phyloP scores from a whole-genome alignment of 2,113 vertebrate genomes.

The Ramphastos sulfuratus region DNA sequence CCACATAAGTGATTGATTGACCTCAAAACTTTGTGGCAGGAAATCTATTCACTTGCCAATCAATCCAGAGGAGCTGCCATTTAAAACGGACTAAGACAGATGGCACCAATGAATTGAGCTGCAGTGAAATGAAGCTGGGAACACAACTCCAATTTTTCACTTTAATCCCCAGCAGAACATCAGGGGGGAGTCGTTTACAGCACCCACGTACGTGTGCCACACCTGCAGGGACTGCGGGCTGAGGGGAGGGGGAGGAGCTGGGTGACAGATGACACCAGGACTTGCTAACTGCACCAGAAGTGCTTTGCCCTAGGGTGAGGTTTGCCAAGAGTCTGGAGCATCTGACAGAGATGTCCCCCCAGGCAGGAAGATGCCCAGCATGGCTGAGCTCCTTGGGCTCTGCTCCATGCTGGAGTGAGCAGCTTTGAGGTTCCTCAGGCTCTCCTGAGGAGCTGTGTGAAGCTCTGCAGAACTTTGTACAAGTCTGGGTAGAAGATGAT shows the following conservation, averaged over 20 bases:
- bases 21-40: constrained; percentile 66
- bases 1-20: constrained; percentile 59
- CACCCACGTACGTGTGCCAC: rapidly evolving
- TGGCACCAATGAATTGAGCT: constrained; percentile 14
- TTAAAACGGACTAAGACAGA: constrained; percentile 59
- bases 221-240: not conserved
- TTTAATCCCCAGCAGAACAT: not conserved
- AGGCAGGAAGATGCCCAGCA: not conserved
- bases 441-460: not conserved
- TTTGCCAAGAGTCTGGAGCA: not conserved
- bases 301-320: not conserved
- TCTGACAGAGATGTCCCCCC: rapidly evolving
- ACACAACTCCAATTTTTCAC: constrained; percentile 15
- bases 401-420: not conserved
- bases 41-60: constrained; percentile 67
- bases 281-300: not conserved
- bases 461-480: not conserved
- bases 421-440: rapidly evolving
- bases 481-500: not conserved
- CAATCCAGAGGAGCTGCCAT: constrained; percentile 46
- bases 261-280: not conserved
- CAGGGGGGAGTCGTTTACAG: not conserved
- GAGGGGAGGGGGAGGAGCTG: not conserved
- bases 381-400: not conserved
- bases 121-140: not conserved